Conservation (phyloP, 2,113 vertebrate species). For the Callaeas wilsoni region DNA sequence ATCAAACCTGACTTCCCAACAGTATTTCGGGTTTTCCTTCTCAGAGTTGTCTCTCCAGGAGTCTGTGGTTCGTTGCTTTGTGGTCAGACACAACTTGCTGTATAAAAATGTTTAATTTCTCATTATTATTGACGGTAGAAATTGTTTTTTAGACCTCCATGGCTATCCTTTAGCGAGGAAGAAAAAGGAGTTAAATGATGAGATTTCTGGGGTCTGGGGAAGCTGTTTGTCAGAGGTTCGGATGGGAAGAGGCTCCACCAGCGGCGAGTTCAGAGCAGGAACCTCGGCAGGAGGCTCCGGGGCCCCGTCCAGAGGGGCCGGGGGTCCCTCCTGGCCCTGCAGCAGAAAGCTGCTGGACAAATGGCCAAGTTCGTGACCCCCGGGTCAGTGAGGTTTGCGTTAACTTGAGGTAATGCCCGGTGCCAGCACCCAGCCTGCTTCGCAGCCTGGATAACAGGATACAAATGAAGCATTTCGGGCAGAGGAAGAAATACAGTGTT, state of each 20-base stretch:
- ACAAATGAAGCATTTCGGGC: neutral
- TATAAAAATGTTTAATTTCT: neutral
- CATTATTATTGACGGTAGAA: neutral
- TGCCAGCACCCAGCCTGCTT: neutral
- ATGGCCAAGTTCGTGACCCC: fast-evolving
- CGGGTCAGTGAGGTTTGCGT: fast-evolving
- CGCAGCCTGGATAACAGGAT: neutral
- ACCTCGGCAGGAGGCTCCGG: neutral
- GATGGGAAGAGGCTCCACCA: neutral
- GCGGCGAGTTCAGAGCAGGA: neutral
- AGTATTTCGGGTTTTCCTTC: neutral
- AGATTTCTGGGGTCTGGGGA: fast-evolving
- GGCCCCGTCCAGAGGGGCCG: neutral
- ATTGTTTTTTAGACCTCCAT: neutral
- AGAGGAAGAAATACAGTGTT: neutral
- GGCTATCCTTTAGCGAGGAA: fast-evolving
- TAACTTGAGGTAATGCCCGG: neutral
- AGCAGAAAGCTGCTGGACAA: neutral
- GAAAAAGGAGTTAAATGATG: too few species aligned
- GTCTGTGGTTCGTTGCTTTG: neutral
- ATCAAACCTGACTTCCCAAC: neutral
- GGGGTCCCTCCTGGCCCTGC: neutral
- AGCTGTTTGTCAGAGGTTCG: neutral
- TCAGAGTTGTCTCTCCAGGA: neutral
- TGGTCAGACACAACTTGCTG: neutral